Evolutionary conservation across 1,140 invertebrate species (phyloP), one percentile per base, ranked within the genome.

Genomic region (Aphelinus atriplicis): DNA sequence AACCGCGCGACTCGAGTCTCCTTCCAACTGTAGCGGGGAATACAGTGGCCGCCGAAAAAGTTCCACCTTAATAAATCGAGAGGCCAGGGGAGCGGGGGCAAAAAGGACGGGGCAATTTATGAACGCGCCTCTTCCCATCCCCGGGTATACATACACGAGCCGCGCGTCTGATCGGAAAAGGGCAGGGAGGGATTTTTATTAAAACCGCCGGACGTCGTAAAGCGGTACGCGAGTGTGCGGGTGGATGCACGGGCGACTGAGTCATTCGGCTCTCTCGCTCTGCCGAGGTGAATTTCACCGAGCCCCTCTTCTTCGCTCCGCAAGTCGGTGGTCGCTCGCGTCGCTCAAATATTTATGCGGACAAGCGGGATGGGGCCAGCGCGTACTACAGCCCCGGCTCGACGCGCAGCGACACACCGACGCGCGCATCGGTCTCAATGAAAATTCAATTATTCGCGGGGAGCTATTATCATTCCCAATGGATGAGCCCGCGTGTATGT

Each of bases 381-480:
- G 7, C n/a, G 48, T 1, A 42, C 26, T 26, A 51, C 43, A 51
- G 50, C n/a, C n/a, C 56, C 3, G 46, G 46, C 1, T n/a, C 5
- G 9, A 10, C 48, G n/a, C 5, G 6, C 4, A 51, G n/a, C 48
- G 3, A 56, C 9, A 53, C 65, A 26, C 26, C 26, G 26, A 26
- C 26, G 26, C 26, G 26, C 26, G 26, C 26, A 66, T 73, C 63
- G 26, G 53, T 73, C 71, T 66, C 53, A 72, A 63, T 72, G 48
- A 65, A 72, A 2, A 47, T 64, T 72, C 70, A 72, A 72, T 72
- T 72, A 72, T 72, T 72, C 10, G 55, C 53, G 53, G 1, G 43
- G 2, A 9, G 7, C 56, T 66, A 66, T 66, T 66, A 66, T 73
- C 71, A 60, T 60, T 65, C 43, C 63, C 60, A 26, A 26, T 26